phyloP scores from a whole-genome alignment of 2,888 invertebrate species.

The Tinea semifulvella region DNA sequence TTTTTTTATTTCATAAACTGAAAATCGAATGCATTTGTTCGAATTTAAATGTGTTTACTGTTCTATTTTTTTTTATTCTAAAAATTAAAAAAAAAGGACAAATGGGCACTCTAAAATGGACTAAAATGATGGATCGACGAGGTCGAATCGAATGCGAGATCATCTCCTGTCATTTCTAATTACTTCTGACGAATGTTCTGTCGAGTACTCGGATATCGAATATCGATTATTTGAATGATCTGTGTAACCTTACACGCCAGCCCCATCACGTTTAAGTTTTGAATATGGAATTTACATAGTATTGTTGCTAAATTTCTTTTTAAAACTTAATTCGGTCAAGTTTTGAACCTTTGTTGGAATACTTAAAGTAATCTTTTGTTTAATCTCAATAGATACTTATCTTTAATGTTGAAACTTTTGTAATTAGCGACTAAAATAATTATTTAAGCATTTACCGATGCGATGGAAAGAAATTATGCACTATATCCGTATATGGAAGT shows the following conservation, averaged over 20 bases:
- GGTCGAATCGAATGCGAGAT: not conserved
- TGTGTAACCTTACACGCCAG: conserved; percentile 6
- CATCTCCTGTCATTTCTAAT: conserved; percentile 14
- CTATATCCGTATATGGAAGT: no score
- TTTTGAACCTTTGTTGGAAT: no score
- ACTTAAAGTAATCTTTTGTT: not conserved
- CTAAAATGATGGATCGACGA: not conserved
- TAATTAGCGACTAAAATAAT: no score
- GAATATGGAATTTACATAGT: conserved; percentile 1
- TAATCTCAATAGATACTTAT: not conserved
- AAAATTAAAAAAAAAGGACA: no score
- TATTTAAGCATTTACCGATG: no score
- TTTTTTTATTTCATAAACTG: no score
- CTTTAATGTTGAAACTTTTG: no score
- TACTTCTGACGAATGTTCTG: conserved; percentile 13
- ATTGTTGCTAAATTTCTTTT: conserved; percentile 1
- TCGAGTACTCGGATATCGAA: not conserved
- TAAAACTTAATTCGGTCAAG: conserved; percentile 2
- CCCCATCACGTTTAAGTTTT: conserved; percentile 3
- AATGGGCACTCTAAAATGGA: not conserved
- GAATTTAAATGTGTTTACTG: no score
- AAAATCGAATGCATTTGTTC: no score
- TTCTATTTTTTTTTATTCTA: no score
- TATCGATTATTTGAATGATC: conserved; percentile 9
- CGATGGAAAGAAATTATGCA: no score